Base-by-base conservation (phyloP, 2,888 invertebrate genomes). In the Alloplasta piceator region DNA sequence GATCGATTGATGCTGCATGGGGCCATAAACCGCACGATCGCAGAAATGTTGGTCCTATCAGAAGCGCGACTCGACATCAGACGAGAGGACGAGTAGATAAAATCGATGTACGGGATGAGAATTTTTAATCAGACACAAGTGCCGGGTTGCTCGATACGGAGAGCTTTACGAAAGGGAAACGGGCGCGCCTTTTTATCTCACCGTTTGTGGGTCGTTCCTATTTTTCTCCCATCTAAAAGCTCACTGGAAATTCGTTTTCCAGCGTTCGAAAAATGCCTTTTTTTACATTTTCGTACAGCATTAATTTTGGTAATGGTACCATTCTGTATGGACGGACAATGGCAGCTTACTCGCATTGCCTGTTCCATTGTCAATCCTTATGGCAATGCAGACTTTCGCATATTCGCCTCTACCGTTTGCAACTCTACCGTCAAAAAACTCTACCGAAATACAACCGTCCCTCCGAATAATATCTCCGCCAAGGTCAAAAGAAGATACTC, bases 81-180 rank as follows among this genome's bases (percentile, higher is more conserved):
- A 43, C 46, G 36, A 12, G 43, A 39, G 0, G 26, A 70, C 38
- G 70, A 48, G 38, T n/a, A 6, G 67, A 67, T 67, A 73, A 73
- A 73, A 73, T 78, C 73, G 78, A 78, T 73, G 52, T 55, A 48
- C 39, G 61, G 73, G 73, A 78, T 68, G 78, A 73, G 78, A 78
- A 78, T 78, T 73, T 78, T 78, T 73, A 78, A 78, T 78, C 78
- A 78, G 72, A 50, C 55, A 67, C 50, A 61, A 78, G 72, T 78
- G 72, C 61, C 46, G 50, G 36, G 72, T 72, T 66, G 41, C 66
- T 52, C 61, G 68, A 55, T 75, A 63, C 55, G 46, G 3, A 26
- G 26, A 76, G 71, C 38, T 26, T 26, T 66, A 9, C 16, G 61
- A 39, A 46, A 26, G 26, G 1, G 64, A 14, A 39, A 63, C 41